phyloP scores from a whole-genome alignment of 2,888 invertebrate species.

The Gymnoscelis rufifasciata region DNA sequence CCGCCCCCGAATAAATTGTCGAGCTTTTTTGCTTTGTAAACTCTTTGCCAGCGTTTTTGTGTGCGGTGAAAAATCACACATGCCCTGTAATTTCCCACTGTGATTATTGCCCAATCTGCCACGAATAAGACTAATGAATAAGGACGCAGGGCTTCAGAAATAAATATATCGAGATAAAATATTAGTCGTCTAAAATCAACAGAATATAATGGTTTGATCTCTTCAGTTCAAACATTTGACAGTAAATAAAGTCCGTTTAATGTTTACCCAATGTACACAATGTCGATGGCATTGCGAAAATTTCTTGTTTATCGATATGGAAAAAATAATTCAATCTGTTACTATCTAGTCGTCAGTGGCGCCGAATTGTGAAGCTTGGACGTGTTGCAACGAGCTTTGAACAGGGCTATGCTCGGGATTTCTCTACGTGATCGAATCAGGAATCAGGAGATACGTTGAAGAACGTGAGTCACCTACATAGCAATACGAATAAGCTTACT shows the following conservation, averaged over 20 bases:
- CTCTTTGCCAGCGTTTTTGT: conserved; percentile 53
- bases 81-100: conserved; percentile 27
- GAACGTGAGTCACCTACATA: no score
- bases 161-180: conserved; percentile 2
- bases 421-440: no score
- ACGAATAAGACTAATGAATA: conserved; percentile 12
- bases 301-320: conserved; percentile 37
- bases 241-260: conserved; percentile 19
- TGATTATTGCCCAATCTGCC: conserved; percentile 9
- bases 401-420: no score
- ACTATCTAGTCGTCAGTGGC: no score
- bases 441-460: no score
- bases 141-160: background rate
- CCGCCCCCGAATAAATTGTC: conserved; percentile 74
- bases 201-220: conserved; percentile 14
- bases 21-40: conserved; percentile 68
- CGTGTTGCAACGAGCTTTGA: no score
- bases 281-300: conserved; percentile 14
- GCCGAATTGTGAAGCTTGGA: no score
- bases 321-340: conserved; percentile 36
- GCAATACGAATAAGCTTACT: no score
- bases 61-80: conserved; percentile 35
- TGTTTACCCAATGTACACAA: conserved; percentile 14
- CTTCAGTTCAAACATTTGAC: conserved; percentile 17
- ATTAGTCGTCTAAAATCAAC: conserved; percentile 5